These are phyloP conservation scores for Ciona savignyi DNA, from an alignment of 23 tunicate species.

Conservation along the genomic window DNA sequence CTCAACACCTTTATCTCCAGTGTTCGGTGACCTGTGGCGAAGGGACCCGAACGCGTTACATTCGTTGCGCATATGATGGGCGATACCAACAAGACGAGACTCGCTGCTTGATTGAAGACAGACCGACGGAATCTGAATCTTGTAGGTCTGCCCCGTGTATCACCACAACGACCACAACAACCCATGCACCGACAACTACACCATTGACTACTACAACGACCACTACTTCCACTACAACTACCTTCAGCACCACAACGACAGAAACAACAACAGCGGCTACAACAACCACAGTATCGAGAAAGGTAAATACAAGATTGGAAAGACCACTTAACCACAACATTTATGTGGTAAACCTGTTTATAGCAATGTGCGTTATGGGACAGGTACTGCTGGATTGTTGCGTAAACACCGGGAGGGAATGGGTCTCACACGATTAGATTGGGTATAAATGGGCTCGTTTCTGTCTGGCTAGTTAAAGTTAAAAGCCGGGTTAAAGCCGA, in stretches of 20 bases:
- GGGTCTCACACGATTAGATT: no score
- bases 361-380: no score
- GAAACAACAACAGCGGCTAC: no score
- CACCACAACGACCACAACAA: slow-evolving; percentile 2
- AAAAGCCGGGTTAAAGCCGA: no score
- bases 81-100: slow-evolving; percentile 23
- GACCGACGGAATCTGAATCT: slow-evolving; percentile 29
- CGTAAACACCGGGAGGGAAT: no score
- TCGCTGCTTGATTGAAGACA: slow-evolving; percentile 23
- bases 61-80: slow-evolving; percentile 39
- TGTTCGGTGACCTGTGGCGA: slow-evolving; percentile 68
- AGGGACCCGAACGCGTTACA: slow-evolving; percentile 58
- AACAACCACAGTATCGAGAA: background rate
- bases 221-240: slow-evolving; percentile 2
- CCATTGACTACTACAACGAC: slow-evolving; percentile 4
- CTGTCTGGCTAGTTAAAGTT: no score
- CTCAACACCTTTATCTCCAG: no score
- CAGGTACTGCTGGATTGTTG: no score
- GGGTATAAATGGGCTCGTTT: no score
- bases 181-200: slow-evolving; percentile 4
- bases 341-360: no score
- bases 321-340: no score
- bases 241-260: no score
- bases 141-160: slow-evolving; percentile 4
- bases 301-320: background rate